Evolutionary conservation across 2,797 vertebrate species (phyloP), one percentile per base, ranked within the genome.

Genomic region (Pteropus rufus): DNA sequence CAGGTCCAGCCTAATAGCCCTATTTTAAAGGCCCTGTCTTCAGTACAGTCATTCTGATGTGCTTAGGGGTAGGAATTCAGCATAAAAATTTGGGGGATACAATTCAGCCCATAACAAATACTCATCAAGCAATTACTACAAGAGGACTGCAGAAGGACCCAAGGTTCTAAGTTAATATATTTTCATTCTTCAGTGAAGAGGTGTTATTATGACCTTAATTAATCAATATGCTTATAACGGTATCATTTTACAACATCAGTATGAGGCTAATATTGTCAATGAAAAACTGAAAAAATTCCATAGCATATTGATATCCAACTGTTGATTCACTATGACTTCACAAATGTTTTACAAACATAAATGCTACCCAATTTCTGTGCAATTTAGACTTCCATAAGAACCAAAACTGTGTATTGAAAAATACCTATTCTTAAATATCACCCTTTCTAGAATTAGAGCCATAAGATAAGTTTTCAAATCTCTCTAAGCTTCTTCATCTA

Each of bases 401-500:
- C 10, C 10, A 34, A 49, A 14, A 64, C 41, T 56, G 2, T 44
- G 7, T 14, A 46, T 1, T 64, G 41, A 81, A 24, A 62, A 1
- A 8, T 18, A 34, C 9, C 0, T 77, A n/a, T 14, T 23, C 26
- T 39, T 14, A 44, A 73, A 76, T 21, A n/a, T 4, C 14, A 83
- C 0, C 2, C 9, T 4, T 73, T 77, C 15, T 31, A 64, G n/a
- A 10, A 65, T 26, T n/a, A 1, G 24, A 23, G 2, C 26, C 0
- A 49, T 79, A 52, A 7, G 8, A 34, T 49, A 76, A 44, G 0
- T 49, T 89, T 36, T 7, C 10, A 83, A 56, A 24, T 77, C 2
- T 84, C 11, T 49, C 41, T 58, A 39, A 81, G 5, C 2, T 67
- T 79, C 34, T 3, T 67, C 18, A 34, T 69, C 18, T 89, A 2